Base-by-base conservation (phyloP, 1,140 invertebrate species). In the Diorhabda elongata region DNA sequence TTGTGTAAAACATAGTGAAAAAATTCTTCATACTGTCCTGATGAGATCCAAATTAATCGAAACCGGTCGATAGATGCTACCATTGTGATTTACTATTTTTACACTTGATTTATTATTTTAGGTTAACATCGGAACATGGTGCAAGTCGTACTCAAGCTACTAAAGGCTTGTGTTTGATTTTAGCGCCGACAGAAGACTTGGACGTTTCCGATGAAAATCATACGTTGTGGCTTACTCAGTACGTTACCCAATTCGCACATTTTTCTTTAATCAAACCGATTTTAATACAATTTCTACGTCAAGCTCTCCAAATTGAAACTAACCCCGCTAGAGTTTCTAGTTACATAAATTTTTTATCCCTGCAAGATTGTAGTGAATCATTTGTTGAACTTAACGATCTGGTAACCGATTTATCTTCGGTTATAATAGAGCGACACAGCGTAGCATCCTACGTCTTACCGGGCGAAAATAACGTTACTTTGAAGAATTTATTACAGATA, bases 401-500 rank as follows among this genome's bases (percentile, higher is more conserved):
- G 41, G 87, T 89, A 5, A 81, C 82, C 57, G 95, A 98, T 80
- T 89, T 98, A 74, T 92, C 94, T 3, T 93, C 95, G 74, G 83
- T 98, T 59, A 91, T 98, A 62, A 95, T 98, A 11, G 96, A 98
- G 81, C 84, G 96, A n/a, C 92, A 90, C 70, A 94, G 92, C 4
- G 91, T 98, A 69, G 90, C 95, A 59, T 88, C 89, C 45, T 90
- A 92, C 63, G 91, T 98, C 66, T 82, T 97, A 26, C 94, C 94
- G 2, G 83, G 86, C 5, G 83, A 9, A 83, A 85, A 71, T 79
- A 83, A 84, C 66, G 84, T 85, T 61, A 90, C 91, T 1, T 83
- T 96, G 8, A 87, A 92, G 71, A 88, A 92, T 2, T 85, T 97
- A 42, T 89, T 94, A 64, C 82, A 85, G 8, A 90, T 96, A 7